Evolutionary conservation across 1,140 invertebrate genomes (phyloP), one percentile per base, ranked within the genome.

Genomic region (Cotesia chilonis): DNA sequence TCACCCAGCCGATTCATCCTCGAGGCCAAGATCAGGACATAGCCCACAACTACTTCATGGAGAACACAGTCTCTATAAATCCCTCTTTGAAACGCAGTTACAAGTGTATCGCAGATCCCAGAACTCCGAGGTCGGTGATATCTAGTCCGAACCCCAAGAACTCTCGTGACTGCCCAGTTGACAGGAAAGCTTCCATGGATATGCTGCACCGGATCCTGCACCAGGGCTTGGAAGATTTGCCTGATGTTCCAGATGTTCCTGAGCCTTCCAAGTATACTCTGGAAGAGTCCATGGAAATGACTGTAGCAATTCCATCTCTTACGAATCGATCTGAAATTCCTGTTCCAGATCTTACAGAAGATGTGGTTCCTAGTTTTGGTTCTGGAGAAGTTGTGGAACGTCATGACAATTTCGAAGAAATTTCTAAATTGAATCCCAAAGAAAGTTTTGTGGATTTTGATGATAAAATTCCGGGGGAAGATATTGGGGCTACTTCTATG

Each of bases 1-100:
- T 7, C n/a, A 65, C 63, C 47, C 41, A 51, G 17, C 3, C 12
- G 3, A 35, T 28, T 35, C 1, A 55, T 10, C 3, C 12, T 10
- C 1, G 4, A 12, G 54, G 2, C 4, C 52, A 14, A 55, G 12
- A 55, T 55, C 35, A 10, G 1, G 36, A 37, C 17, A 67, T 17
- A 74, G 9, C 69, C 9, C 70, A 71, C 10, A 71, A 71, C 52
- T 64, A 61, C 35, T 63, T 52, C 12, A 71, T 71, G 69, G 60
- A 71, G 12, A 17, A 28, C 6, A 71, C 38, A 37, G 61, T 51
- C 52, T 5, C 60, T 3, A 71, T 63, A 41, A 41, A 41, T 36
- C 38, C 59, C 4, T 71, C 59, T 20, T n/a, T 71, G 4, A 71
- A 71, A 55, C 69, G 69, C 6, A 7, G 14, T 1, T 64, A 71